Base-by-base conservation (phyloP, 1,140 invertebrate genomes). In the Glossosoma conforme region DNA sequence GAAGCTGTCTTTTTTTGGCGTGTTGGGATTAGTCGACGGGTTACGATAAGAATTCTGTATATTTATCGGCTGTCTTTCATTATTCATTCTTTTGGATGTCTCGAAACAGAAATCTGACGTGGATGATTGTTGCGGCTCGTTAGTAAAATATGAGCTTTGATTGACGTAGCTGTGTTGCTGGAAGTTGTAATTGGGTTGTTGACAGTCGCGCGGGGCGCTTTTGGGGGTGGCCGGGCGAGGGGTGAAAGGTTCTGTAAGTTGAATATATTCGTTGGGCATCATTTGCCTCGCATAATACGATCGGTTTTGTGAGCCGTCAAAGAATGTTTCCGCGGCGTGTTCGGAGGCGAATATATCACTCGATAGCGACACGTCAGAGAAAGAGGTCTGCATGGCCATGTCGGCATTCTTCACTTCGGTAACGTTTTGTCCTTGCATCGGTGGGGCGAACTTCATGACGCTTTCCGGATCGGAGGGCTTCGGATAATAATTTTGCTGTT, bases 301-400 rank as follows among this genome's bases (percentile, higher is more conserved):
- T 6, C 41, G 24, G 18, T 37, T 25, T 4, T 47, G 52, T 2
- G 44, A 20, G 11, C 25, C 36, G 13, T 41, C 15, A 30, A 45
- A 42, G 3, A 32, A 53, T 1, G 37, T 15, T 8, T 43, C 19
- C 17, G 20, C 38, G 15, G 25, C 38, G 18, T 53, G 33, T 13
- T 53, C 43, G n/a, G 44, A 36, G 2, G 33, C n/a, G 32, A 45
- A 53, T 2, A 41, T 24, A n/a, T 45, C 38, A 24, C 43, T 41
- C 1, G 49, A 42, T 20, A 44, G 38, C 1, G 51, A 53, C 20
- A 53, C 51, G 25, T 53, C 42, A 8, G 51, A 44, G 1, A 53
- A 19, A 10, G 44, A 35, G 2, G 52, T 54, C 24, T 54, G 52
- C 4, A 54, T 54, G 8, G 19, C 52, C 19, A 35, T 43, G 28